A percentile compares a stretch with the other conserved stretches of the same genome.
Conservation (phyloP, 2,888 invertebrate genomes). For the Cryptocephalus primarius region DNA sequence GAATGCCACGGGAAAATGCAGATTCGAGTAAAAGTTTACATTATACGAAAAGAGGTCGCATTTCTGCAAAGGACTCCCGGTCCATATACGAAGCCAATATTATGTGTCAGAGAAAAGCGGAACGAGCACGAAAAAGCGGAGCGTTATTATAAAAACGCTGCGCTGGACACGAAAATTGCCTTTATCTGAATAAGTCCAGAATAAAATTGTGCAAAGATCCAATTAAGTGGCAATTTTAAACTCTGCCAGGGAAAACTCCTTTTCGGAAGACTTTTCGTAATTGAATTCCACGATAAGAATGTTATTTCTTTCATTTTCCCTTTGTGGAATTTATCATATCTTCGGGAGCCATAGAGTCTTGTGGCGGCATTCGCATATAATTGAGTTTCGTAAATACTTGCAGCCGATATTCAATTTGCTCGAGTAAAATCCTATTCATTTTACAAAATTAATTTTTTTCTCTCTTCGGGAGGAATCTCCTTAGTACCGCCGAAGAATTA, state of each 20-base stretch:
- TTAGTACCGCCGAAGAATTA: not conserved
- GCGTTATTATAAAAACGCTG: constrained; percentile 23
- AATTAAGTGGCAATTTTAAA: constrained; percentile 30
- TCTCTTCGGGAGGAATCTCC: not conserved
- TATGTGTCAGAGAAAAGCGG: constrained; percentile 7
- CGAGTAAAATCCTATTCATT: not conserved
- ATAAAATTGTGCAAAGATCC: constrained; percentile 28
- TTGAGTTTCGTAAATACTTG: constrained; percentile 16
- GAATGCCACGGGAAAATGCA: not conserved
- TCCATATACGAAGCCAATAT: constrained; percentile 15
- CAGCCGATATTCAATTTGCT: constrained; percentile 13
- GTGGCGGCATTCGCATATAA: constrained; percentile 15
- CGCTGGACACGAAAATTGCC: constrained; percentile 24
- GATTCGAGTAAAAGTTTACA: constrained; percentile 1
- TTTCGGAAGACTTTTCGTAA: constrained; percentile 27
- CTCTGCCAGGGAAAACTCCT: constrained; percentile 19
- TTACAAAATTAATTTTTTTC: not conserved
- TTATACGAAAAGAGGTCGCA: not conserved
- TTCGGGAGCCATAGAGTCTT: constrained; percentile 14
- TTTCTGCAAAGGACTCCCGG: not conserved
- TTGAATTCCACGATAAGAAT: constrained; percentile 28
- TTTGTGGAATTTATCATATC: constrained; percentile 9
- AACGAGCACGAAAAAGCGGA: constrained; percentile 3
- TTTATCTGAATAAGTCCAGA: constrained; percentile 17
- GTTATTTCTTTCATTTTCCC: constrained; percentile 18